Percentiles rank a stretch among this genome's conserved stretches.
Conservation (phyloP, 2,888 invertebrate species). For the Rhagium mordax region DNA sequence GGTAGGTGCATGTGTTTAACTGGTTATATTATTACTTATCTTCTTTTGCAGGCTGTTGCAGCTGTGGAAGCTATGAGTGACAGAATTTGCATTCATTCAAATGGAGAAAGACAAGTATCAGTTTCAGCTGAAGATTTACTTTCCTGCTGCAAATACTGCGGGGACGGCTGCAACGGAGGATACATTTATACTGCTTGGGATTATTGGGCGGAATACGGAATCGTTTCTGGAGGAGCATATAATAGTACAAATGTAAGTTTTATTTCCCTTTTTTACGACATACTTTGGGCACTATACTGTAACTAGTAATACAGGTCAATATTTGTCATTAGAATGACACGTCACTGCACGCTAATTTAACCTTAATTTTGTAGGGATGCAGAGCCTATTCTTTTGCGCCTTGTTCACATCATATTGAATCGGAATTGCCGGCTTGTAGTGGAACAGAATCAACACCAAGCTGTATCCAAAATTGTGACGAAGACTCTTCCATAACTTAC, state of each 20-base stretch:
- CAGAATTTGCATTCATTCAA: slow-evolving; percentile 84
- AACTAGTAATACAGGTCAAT: no score
- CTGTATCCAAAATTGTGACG: slow-evolving; percentile 38
- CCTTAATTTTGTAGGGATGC: slow-evolving; percentile 35
- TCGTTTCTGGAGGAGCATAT: slow-evolving; percentile 89
- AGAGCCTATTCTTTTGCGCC: slow-evolving; percentile 44
- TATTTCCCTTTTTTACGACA: no score
- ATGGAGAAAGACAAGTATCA: slow-evolving; percentile 78
- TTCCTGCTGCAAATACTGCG: slow-evolving; percentile 89
- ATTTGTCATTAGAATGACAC: no score
- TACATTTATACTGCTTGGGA: slow-evolving; percentile 61
- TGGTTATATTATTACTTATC: no score
- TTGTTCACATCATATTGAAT: slow-evolving; percentile 38
- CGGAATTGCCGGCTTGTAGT: not conserved
- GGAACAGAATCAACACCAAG: slow-evolving; percentile 13
- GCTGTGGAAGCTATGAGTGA: slow-evolving; percentile 92
- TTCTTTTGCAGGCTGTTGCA: slow-evolving; percentile 77
- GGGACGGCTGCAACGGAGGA: slow-evolving; percentile 19
- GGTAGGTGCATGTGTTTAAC: no score
- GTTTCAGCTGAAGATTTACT: slow-evolving; percentile 87
- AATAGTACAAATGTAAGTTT: slow-evolving; percentile 70
- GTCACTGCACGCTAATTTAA: no score
- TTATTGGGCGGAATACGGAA: slow-evolving; percentile 84
- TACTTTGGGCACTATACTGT: no score
- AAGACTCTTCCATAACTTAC: slow-evolving; percentile 30